Conservation (phyloP, 2,888 invertebrate species). For the Pachycephus smyrnensis region DNA sequence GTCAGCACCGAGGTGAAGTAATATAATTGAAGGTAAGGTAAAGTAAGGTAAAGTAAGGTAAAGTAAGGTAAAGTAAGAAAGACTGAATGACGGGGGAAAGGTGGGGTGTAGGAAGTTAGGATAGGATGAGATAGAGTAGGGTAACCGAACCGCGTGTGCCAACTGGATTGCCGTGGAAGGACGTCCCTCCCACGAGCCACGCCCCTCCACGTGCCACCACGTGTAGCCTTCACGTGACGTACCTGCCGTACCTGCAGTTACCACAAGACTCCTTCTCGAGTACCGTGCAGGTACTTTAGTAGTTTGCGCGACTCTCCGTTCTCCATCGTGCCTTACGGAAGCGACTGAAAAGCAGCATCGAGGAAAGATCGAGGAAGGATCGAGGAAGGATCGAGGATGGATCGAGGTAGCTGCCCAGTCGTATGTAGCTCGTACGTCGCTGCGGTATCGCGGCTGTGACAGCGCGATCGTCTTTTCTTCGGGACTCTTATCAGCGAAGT, state of each 20-base stretch:
- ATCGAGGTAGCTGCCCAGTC: too few relatives aligned
- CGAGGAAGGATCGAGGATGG: too few relatives aligned
- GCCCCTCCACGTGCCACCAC: conserved; percentile 56
- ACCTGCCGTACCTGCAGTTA: conserved; percentile 10
- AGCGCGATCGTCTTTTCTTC: too few relatives aligned
- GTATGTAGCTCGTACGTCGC: too few relatives aligned
- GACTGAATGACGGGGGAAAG: not conserved
- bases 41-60: conserved; percentile 17
- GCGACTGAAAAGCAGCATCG: not conserved
- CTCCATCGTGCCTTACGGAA: too few relatives aligned
- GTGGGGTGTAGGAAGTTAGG: too few relatives aligned
- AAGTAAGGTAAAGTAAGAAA: not conserved
- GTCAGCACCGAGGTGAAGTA: too few relatives aligned
- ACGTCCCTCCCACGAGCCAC: conserved; percentile 55
- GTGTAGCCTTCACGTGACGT: conserved; percentile 28
- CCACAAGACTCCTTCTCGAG: conserved; percentile 32
- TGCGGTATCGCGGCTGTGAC: too few relatives aligned
- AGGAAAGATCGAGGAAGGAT: too few relatives aligned
- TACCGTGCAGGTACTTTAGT: conserved; percentile 36
- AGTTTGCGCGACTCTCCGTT: conserved; percentile 6
- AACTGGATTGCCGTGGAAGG: conserved; percentile 47
- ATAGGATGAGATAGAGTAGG: conserved; percentile 43
- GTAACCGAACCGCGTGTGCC: conserved; percentile 52
- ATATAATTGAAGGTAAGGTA: conserved; percentile 9
- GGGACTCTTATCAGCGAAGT: too few relatives aligned